A percentile compares a stretch with the other conserved stretches of the same genome.
Conservation (phyloP, 2,113 vertebrate species). For the Tachuris rubrigastra region DNA sequence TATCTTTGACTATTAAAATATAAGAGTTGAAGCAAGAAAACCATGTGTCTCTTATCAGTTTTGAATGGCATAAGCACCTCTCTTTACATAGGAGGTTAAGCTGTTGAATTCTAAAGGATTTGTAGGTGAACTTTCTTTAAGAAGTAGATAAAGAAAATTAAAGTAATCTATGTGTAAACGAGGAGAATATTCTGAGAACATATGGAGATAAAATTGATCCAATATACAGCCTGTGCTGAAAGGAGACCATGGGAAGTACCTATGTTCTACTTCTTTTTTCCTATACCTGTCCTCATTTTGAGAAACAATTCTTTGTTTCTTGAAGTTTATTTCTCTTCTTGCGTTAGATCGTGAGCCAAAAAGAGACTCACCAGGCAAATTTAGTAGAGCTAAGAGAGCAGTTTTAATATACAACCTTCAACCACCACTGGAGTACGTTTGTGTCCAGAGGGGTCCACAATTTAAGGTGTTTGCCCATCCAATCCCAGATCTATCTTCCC, state of each 20-base stretch:
- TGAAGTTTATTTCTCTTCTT: background rate
- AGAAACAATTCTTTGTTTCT: background rate
- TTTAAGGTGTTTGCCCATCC: no score
- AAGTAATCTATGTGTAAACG: conserved; percentile 37
- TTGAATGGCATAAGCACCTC: conserved; percentile 37
- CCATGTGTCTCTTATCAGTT: conserved; percentile 54
- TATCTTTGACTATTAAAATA: conserved; percentile 36
- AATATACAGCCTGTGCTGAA: background rate
- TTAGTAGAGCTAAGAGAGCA: no score
- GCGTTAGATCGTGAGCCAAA: no score
- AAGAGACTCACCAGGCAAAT: no score
- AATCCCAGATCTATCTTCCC: no score
- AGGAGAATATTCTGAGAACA: conserved; percentile 43
- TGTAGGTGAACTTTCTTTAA: conserved; percentile 42
- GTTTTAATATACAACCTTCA: no score
- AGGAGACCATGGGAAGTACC: background rate
- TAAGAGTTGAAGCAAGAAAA: background rate
- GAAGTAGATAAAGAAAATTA: conserved; percentile 68
- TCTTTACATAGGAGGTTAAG: conserved; percentile 48
- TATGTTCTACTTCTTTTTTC: background rate
- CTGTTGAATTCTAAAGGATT: conserved; percentile 51
- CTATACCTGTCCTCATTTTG: background rate
- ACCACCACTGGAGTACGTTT: no score
- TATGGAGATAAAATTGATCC: conserved; percentile 38
- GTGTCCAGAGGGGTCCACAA: no score